Conservation (phyloP, 2,113 vertebrate genomes). For the Upupa epops region DNA sequence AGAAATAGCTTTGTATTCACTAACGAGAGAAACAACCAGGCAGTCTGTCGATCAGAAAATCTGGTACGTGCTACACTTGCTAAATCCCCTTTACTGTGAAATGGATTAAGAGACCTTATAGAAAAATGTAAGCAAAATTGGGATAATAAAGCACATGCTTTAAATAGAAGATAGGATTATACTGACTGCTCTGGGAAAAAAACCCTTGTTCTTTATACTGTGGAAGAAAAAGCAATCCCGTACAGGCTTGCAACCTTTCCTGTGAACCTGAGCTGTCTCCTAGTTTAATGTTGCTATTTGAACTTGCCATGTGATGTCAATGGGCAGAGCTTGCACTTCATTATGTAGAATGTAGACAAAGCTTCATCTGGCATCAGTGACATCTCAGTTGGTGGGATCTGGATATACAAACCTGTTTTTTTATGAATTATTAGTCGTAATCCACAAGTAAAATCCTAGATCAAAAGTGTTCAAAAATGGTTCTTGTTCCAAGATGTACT, state of each 20-base stretch:
- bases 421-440: not conserved
- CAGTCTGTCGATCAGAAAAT: conserved; percentile 20
- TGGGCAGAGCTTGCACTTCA: not conserved
- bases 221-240: not conserved
- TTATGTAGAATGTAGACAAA: not conserved
- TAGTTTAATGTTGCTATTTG: not conserved
- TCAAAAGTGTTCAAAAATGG: not conserved
- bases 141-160: not conserved
- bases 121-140: conserved; percentile 3
- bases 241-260: not conserved
- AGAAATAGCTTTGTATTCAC: not conserved
- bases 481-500: not conserved
- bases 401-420: not conserved
- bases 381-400: not conserved
- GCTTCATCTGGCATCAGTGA: not conserved
- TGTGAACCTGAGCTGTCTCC: not conserved
- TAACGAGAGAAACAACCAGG: not conserved
- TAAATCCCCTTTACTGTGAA: conserved; percentile 32
- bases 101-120: conserved; percentile 22
- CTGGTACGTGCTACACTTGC: not conserved
- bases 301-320: not conserved
- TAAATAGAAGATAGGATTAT: conserved; percentile 10
- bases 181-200: not conserved
- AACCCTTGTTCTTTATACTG: not conserved
- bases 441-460: not conserved